phyloP scores from a whole-genome alignment of 1,140 invertebrate genomes.

The Nymphalis io region DNA sequence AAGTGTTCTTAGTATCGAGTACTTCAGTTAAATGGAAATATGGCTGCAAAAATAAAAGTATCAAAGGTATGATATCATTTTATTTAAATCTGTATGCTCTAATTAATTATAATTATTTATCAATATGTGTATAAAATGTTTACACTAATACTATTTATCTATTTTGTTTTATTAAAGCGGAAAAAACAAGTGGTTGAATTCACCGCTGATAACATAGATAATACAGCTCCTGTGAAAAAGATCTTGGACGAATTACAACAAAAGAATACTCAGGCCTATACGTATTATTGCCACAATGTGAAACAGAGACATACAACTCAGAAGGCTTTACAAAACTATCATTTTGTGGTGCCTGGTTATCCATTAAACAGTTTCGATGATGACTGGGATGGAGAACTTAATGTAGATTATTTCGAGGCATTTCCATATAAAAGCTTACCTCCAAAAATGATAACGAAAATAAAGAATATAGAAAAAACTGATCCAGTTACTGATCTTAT shows the following conservation, averaged over 20 bases:
- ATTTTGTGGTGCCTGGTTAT: slow-evolving; percentile 56
- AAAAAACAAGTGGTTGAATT: slow-evolving; percentile 10
- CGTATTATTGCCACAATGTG: slow-evolving; percentile 49
- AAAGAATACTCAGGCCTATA: slow-evolving; percentile 54
- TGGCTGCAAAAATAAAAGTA: neutral
- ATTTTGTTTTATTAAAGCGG: neutral
- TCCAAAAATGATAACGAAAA: slow-evolving; percentile 60
- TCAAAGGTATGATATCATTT: neutral
- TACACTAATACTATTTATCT: neutral
- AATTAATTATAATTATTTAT: neutral
- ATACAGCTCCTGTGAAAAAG: slow-evolving; percentile 51
- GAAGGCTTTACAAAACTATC: slow-evolving; percentile 37
- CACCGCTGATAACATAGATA: slow-evolving; percentile 49
- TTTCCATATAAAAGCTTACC: slow-evolving; percentile 61
- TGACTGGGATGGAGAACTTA: slow-evolving; percentile 65
- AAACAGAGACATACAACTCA: slow-evolving; percentile 42
- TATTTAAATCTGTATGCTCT: no score
- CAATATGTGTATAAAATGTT: neutral
- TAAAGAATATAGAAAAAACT: slow-evolving; percentile 47
- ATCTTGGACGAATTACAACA: slow-evolving; percentile 52
- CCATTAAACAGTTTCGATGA: slow-evolving; percentile 60
- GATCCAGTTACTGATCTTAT: slow-evolving; percentile 62
- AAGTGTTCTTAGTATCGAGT: no score
- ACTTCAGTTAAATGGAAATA: no score
- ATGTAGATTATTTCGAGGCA: slow-evolving; percentile 58